Percentiles rank a stretch among this genome's conserved stretches.
phyloP scores from a whole-genome alignment of 1,140 invertebrate genomes.

The Pseudomyrmex dendroicus region DNA sequence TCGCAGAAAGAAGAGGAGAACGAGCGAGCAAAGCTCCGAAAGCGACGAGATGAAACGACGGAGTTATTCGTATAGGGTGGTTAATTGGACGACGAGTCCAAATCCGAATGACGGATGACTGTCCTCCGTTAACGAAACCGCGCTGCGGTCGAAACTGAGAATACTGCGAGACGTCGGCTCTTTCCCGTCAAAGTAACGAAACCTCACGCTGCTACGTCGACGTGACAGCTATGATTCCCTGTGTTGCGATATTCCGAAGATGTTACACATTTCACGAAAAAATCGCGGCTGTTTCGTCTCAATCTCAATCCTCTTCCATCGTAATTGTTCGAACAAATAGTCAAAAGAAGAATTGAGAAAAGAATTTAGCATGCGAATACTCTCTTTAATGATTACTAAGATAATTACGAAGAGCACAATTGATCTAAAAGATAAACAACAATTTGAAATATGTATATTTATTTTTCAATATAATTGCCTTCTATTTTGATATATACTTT shows the following conservation, averaged over 20 bases:
- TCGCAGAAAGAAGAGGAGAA: slow-evolving; percentile 25
- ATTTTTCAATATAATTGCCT: too few relatives aligned
- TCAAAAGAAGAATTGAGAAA: too few relatives aligned
- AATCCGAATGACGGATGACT: slow-evolving; percentile 52
- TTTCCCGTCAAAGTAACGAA: slow-evolving; percentile 27
- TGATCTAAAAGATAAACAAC: too few relatives aligned
- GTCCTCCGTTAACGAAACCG: slow-evolving; percentile 51
- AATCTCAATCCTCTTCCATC: too few relatives aligned
- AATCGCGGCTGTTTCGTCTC: slow-evolving; percentile 6
- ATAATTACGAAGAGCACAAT: too few relatives aligned
- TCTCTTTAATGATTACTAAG: not conserved
- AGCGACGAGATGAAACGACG: slow-evolving; percentile 37
- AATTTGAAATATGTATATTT: too few relatives aligned
- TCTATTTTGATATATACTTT: too few relatives aligned
- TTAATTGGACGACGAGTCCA: slow-evolving; percentile 59
- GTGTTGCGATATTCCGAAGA: slow-evolving; percentile 14
- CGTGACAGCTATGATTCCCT: not conserved
- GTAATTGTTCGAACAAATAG: not conserved
- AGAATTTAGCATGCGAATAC: not conserved
- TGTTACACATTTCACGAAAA: slow-evolving; percentile 37
- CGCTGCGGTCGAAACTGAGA: not conserved
- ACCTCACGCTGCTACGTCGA: not conserved
- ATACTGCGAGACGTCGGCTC: not conserved
- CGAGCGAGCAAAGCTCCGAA: not conserved
- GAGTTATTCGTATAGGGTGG: slow-evolving; percentile 49